Base-by-base conservation (phyloP, 2,888 invertebrate species). In the Cheilosia vernalis region DNA sequence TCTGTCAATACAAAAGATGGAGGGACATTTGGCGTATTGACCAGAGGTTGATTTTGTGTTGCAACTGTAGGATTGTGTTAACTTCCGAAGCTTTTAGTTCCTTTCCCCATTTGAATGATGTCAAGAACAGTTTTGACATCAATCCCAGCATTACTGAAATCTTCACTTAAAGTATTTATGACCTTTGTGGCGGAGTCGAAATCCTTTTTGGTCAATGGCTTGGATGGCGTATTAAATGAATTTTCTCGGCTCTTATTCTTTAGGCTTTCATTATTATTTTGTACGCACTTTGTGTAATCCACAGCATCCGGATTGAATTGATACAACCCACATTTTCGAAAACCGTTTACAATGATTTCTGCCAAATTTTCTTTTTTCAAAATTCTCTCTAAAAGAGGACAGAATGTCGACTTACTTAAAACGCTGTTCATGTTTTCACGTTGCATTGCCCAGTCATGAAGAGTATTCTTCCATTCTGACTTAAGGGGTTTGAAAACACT, bases 221-320 rank as follows among this genome's bases (percentile, higher is more conserved):
- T 49, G 21, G 49, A 49, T n/a, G n/a, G n/a, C n/a, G n/a, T n/a
- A n/a, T 19, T 49, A 21, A 49, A 49, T 19, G 49, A 49, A 17
- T 49, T 49, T 19, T 49, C 49, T 49, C 19, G 15, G 19, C 49
- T 49, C 17, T 49, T 49, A 49, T 63, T 33, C 27, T 63, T 63
- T 5, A 47, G 5, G 27, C 7, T 63, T 49, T 63, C 19, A 17
- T n/a, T 19, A 49, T 49, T 63, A 47, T 63, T 63, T 15, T 64
- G n/a, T n/a, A 66, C 40, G 42, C 53, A 66, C 40, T 66, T 66
- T 17, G 53, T 42, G 37, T 37, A 51, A 51, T 4, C n/a, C n/a
- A n/a, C n/a, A n/a, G n/a, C n/a, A n/a, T n/a, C n/a, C n/a, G n/a
- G n/a, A n/a, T n/a, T n/a, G n/a, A n/a, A n/a, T n/a, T n/a, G n/a